Percentiles rank a stretch among this genome's conserved stretches.
Evolutionary conservation across 2,797 vertebrate species (phyloP).

Genomic region (Coranthus polyacanthus): DNA sequence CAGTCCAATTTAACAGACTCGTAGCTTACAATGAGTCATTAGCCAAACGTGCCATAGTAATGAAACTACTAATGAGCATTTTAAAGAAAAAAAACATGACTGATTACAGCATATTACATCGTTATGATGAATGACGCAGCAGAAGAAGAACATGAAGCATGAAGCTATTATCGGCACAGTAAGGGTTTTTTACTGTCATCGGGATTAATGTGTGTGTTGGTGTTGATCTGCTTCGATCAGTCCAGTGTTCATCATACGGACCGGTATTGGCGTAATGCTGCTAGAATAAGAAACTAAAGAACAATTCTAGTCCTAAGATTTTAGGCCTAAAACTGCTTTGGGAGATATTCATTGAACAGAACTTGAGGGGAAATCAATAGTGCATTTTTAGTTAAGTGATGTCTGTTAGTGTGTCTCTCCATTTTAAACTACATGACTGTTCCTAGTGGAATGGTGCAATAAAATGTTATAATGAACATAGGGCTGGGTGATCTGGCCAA

Average conservation of each 20-base stretch:
- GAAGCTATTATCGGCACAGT: constrained; percentile 13
- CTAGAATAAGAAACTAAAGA: constrained; percentile 37
- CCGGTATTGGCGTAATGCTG: no score
- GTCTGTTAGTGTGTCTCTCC: no score
- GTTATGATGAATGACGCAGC: constrained; percentile 23
- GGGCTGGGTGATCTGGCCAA: no score
- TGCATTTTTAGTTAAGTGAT: no score
- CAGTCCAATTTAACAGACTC: constrained; percentile 11
- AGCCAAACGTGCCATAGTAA: constrained; percentile 9
- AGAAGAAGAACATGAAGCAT: constrained; percentile 7
- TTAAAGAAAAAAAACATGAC: constrained; percentile 16
- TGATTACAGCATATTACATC: constrained; percentile 23
- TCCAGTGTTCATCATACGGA: constrained; percentile 21
- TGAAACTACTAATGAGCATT: constrained; percentile 29
- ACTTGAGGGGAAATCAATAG: no score
- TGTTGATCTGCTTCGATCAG: constrained; percentile 2
- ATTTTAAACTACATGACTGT: no score
- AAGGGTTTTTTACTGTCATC: constrained; percentile 17
- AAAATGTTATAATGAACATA: constrained; percentile 1
- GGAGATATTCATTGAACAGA: constrained; percentile 37
- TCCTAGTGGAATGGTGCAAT: not conserved
- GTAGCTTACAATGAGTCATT: constrained; percentile 19
- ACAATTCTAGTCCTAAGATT: constrained; percentile 21
- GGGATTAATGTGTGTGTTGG: constrained; percentile 11
- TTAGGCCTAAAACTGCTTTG: constrained; percentile 37